These are phyloP conservation scores for Parasteatoda tepidariorum DNA, from an alignment of 1,140 invertebrate genomes.

Conservation along the genomic window DNA sequence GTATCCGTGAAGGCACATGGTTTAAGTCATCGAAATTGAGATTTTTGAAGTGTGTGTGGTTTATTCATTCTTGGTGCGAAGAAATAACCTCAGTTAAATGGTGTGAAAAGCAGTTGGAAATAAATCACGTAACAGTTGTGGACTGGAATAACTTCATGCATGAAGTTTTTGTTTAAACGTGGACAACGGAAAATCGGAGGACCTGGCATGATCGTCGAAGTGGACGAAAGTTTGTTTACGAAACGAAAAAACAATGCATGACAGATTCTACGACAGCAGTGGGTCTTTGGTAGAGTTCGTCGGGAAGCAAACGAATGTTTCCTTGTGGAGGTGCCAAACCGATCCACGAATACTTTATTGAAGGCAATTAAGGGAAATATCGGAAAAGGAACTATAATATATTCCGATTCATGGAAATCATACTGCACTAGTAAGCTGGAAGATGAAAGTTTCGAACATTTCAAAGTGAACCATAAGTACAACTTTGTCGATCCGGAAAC, in stretches of 20 bases:
- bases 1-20: neutral
- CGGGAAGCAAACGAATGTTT: neutral
- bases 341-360: neutral
- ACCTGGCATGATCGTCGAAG: no score
- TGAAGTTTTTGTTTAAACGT: no score
- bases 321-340: neutral
- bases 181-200: no score
- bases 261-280: no score
- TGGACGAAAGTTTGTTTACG: no score
- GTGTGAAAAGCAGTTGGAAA: slow-evolving; percentile 6
- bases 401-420: no score
- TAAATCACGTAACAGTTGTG: neutral
- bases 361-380: neutral
- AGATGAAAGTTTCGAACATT: no score
- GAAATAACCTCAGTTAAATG: slow-evolving; percentile 37
- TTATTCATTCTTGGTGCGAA: slow-evolving; percentile 10
- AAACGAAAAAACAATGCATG: no score
- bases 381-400: neutral
- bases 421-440: no score
- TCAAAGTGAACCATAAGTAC: slow-evolving; percentile 36
- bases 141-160: no score
- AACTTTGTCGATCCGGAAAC: slow-evolving; percentile 48
- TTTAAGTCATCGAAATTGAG: neutral
- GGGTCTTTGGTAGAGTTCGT: no score
- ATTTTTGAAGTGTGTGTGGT: neutral